Percentiles rank a stretch among this genome's conserved stretches.
phyloP scores from a whole-genome alignment of 2,797 vertebrate species.

The Antrozous pallidus region DNA sequence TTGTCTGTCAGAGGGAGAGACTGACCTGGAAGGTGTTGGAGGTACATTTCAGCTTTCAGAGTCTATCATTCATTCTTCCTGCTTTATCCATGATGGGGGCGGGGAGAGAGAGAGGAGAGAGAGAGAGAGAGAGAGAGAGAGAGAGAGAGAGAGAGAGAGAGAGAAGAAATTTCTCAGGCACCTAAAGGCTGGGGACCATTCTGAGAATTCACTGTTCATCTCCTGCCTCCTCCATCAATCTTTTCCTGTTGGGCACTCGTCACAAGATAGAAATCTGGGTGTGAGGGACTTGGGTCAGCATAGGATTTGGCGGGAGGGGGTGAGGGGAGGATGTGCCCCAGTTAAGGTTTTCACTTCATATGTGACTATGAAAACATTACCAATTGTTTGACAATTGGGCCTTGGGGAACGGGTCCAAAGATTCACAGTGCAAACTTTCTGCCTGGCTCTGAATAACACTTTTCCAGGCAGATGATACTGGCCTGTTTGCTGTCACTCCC shows the following conservation, averaged over 20 bases:
- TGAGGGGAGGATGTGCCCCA: accelerated
- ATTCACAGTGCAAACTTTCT: neutral
- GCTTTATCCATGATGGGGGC: neutral
- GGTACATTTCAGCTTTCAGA: neutral
- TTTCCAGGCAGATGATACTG: neutral
- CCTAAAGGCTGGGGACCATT: neutral
- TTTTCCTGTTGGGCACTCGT: neutral
- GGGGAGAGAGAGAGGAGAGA: too few relatives aligned
- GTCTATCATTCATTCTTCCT: neutral
- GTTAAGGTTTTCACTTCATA: neutral
- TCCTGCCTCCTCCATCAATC: neutral
- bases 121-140: too few relatives aligned
- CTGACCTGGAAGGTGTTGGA: neutral
- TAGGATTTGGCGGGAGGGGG: neutral
- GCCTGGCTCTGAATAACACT: neutral
- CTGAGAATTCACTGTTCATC: neutral
- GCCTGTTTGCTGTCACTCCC: neutral
- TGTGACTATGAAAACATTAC: neutral
- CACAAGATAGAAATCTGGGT: neutral
- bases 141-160: neutral
- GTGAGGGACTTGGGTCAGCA: neutral
- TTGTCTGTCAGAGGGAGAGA: neutral
- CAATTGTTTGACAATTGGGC: neutral
- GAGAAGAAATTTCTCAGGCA: neutral
- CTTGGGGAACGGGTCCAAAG: neutral